Conservation (phyloP, 2,888 invertebrate species). For the Hyposoter didymator region DNA sequence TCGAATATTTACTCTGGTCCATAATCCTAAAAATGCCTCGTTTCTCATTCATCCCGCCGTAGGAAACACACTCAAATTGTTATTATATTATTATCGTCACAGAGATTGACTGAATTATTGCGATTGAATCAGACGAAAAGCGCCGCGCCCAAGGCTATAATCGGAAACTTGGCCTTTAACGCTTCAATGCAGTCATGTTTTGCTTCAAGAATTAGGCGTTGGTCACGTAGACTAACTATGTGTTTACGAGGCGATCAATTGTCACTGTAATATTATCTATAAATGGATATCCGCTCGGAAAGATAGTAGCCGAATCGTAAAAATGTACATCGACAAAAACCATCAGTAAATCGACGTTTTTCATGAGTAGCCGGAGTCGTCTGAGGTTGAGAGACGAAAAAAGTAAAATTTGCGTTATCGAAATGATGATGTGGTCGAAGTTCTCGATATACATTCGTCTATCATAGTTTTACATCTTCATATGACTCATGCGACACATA, state of each 20-base stretch:
- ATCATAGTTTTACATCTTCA: neutral
- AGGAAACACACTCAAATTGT: neutral
- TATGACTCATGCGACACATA: conserved; percentile 25
- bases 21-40: neutral
- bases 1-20: neutral
- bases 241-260: neutral
- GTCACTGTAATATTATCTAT: neutral
- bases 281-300: neutral
- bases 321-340: neutral
- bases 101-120: neutral
- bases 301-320: neutral
- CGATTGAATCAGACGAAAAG: neutral
- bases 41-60: neutral
- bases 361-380: no score
- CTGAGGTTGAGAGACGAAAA: neutral
- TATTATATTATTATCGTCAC: neutral
- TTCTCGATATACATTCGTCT: neutral
- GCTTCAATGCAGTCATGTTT: neutral
- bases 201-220: conserved; percentile 11
- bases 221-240: conserved; percentile 19
- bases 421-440: neutral
- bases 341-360: no score
- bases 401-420: neutral
- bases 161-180: conserved; percentile 26
- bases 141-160: conserved; percentile 29